A percentile compares a stretch with the other conserved stretches of the same genome.
Conservation (phyloP, 2,888 invertebrate genomes). For the Beris morrisii region DNA sequence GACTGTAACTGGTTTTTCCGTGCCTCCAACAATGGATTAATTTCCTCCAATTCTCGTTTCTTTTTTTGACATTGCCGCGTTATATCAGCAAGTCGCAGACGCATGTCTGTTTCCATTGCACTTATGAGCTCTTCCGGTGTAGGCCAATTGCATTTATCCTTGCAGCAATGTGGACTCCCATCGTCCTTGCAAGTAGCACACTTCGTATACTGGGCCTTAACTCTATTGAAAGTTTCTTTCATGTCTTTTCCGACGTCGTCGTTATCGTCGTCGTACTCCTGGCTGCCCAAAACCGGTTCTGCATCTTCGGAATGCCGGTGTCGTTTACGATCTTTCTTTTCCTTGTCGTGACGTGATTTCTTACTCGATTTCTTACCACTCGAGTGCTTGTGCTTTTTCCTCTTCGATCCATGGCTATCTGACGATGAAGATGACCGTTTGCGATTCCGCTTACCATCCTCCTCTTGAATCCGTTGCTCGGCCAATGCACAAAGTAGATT, state of each 20-base stretch:
- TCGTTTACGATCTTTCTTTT: conserved; percentile 34
- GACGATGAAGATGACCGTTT: conserved; percentile 46
- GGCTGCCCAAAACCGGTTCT: neutral
- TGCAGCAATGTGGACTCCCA: conserved; percentile 35
- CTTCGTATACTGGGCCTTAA: conserved; percentile 45
- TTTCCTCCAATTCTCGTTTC: conserved; percentile 76
- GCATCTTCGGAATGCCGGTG: conserved; percentile 51
- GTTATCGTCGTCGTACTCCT: conserved; percentile 26
- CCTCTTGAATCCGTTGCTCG: conserved; percentile 80
- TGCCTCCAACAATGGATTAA: conserved; percentile 47
- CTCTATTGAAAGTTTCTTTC: conserved; percentile 39
- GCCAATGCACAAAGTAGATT: conserved; percentile 81
- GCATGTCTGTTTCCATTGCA: conserved; percentile 80
- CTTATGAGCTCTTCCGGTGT: conserved; percentile 66
- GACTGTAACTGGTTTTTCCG: conserved; percentile 27
- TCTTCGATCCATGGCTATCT: conserved; percentile 46
- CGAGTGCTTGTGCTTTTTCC: conserved; percentile 59
- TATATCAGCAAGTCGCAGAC: conserved; percentile 76
- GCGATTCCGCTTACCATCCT: conserved; percentile 56
- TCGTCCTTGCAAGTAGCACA: conserved; percentile 43
- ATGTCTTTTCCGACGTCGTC: conserved; percentile 48
- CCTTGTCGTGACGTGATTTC: conserved; percentile 47
- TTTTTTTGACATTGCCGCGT: conserved; percentile 82
- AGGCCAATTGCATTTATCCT: conserved; percentile 52
- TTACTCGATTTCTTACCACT: conserved; percentile 54